Conservation (phyloP, 1,140 invertebrate species). For the Vollenhovia emeryi region DNA sequence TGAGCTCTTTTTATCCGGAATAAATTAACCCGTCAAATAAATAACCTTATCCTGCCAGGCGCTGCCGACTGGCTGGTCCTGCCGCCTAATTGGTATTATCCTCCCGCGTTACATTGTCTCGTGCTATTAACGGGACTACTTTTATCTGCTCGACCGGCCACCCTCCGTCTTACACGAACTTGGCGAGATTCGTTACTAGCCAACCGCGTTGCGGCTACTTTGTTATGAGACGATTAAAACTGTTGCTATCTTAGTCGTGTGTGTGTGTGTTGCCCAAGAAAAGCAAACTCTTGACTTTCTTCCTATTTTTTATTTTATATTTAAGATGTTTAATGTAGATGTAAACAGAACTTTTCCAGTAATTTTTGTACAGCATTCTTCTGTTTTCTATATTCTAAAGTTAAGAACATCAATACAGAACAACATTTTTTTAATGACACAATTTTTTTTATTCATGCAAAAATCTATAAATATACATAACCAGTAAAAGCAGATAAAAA, state of each 20-base stretch:
- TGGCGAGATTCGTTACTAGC: slow-evolving; percentile 28
- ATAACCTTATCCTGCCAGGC: slow-evolving; percentile 74
- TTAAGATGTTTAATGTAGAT: background rate
- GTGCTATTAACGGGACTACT: slow-evolving; percentile 59
- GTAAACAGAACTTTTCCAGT: background rate
- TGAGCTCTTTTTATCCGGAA: slow-evolving; percentile 77
- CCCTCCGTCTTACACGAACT: slow-evolving; percentile 48
- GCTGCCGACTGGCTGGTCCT: slow-evolving; percentile 64
- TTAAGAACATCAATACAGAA: background rate
- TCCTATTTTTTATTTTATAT: background rate
- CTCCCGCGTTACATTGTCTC: slow-evolving; percentile 59
- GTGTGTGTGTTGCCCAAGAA: background rate
- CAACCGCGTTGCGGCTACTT: slow-evolving; percentile 15
- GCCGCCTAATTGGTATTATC: slow-evolving; percentile 75
- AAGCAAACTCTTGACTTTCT: background rate
- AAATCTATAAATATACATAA: background rate
- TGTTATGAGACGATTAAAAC: slow-evolving; percentile 30
- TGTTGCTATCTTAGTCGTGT: background rate
- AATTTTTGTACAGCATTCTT: slow-evolving; percentile 3
- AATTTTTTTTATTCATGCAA: background rate
- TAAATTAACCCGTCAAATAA: slow-evolving; percentile 80
- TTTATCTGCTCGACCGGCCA: slow-evolving; percentile 55
- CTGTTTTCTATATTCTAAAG: background rate
- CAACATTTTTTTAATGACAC: too few species aligned
- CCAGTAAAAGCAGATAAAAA: background rate